These are phyloP conservation scores for Artemisiospiza belli DNA, from an alignment of 2,113 vertebrate species.

Conservation along the genomic window DNA sequence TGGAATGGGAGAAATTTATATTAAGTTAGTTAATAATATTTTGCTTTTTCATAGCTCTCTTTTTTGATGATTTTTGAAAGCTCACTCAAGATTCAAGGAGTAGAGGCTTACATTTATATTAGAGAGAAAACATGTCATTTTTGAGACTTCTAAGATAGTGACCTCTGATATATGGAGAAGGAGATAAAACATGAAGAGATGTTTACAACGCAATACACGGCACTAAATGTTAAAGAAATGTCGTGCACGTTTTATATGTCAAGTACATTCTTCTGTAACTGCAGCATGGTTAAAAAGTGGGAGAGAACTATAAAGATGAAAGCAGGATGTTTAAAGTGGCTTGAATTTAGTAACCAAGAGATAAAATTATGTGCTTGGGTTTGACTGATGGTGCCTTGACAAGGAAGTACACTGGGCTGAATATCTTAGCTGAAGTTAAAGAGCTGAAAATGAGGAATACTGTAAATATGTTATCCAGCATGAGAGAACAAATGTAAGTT, in stretches of 20 bases:
- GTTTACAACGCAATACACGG: slow-evolving; percentile 41
- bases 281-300: slow-evolving; percentile 39
- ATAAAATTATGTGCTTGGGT: slow-evolving; percentile 29
- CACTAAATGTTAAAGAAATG: slow-evolving; percentile 57
- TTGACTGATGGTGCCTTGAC: slow-evolving; percentile 36
- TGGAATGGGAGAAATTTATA: not conserved
- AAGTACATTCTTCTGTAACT: slow-evolving; percentile 29
- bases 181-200: slow-evolving; percentile 64
- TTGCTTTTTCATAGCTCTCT: not conserved
- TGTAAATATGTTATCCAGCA: not conserved
- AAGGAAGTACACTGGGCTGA: slow-evolving; percentile 27
- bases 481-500: not conserved
- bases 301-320: slow-evolving; percentile 60
- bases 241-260: slow-evolving; percentile 49
- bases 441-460: not conserved
- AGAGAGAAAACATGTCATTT: slow-evolving; percentile 45
- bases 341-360: slow-evolving; percentile 61
- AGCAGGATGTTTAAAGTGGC: slow-evolving; percentile 59
- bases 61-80: slow-evolving; percentile 60
- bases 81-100: slow-evolving; percentile 35
- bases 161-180: slow-evolving; percentile 63
- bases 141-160: slow-evolving; percentile 43
- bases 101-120: slow-evolving; percentile 45
- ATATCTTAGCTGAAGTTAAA: not conserved
- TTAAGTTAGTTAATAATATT: slow-evolving; percentile 6